phyloP scores from a whole-genome alignment of 2,888 invertebrate genomes.

The Acleris emargana region DNA sequence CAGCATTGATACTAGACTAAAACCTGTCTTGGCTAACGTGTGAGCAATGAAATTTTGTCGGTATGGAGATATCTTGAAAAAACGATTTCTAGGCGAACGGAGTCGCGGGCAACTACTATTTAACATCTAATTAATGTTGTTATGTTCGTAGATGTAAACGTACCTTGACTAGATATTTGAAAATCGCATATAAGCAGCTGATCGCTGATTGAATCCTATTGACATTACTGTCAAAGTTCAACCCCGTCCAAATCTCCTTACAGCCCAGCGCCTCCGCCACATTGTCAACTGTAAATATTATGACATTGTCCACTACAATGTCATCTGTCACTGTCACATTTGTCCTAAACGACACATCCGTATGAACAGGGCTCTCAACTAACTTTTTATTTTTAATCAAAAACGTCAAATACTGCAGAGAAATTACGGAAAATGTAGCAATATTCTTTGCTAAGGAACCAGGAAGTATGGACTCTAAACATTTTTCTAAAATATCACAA shows the following conservation, averaged over 20 bases:
- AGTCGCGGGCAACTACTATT: too few species aligned
- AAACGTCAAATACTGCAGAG: slow-evolving; percentile 76
- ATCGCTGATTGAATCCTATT: slow-evolving; percentile 77
- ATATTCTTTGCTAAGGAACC: slow-evolving; percentile 63
- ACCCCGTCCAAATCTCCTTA: slow-evolving; percentile 70
- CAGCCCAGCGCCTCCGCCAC: slow-evolving; percentile 69
- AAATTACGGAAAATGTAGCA: slow-evolving; percentile 72
- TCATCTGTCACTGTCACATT: slow-evolving; percentile 60
- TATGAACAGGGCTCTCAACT: slow-evolving; percentile 70
- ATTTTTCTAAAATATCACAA: slow-evolving; percentile 74
- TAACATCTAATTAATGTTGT: too few species aligned
- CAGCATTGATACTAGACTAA: too few species aligned
- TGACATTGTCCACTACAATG: slow-evolving; percentile 69
- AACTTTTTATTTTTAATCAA: slow-evolving; percentile 78
- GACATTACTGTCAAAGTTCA: slow-evolving; percentile 70
- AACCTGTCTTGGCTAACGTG: too few species aligned
- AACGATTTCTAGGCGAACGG: too few species aligned
- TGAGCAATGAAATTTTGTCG: too few species aligned
- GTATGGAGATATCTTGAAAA: too few species aligned
- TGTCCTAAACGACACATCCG: slow-evolving; percentile 72
- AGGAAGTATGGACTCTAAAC: slow-evolving; percentile 67
- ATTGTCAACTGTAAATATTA: slow-evolving; percentile 64
- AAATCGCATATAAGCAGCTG: slow-evolving; percentile 74
- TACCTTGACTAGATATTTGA: slow-evolving; percentile 78
- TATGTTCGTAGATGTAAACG: slow-evolving; percentile 33